Conservation (phyloP, 2,888 invertebrate species). For the Habroteleia sp. region DNA sequence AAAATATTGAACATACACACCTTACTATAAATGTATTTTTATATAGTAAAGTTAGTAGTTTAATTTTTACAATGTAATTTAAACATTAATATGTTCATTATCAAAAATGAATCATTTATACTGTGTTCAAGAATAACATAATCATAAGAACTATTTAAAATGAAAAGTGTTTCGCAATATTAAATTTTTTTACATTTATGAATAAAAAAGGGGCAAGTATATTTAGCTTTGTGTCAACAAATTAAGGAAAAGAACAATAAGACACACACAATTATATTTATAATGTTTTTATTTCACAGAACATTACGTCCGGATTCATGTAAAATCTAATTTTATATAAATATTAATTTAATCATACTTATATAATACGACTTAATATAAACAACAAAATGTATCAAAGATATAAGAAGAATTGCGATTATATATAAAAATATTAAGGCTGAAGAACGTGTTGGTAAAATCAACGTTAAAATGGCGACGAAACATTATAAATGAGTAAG, state of each 20-base stretch:
- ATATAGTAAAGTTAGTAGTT: too few relatives aligned
- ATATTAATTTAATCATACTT: slow-evolving; percentile 13
- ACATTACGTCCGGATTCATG: slow-evolving; percentile 39
- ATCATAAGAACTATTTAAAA: background rate
- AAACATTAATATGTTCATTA: background rate
- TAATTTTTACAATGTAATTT: background rate
- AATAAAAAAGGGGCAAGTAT: slow-evolving; percentile 1
- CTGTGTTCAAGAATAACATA: slow-evolving; percentile 5
- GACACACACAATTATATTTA: slow-evolving; percentile 15
- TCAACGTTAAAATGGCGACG: slow-evolving; percentile 6
- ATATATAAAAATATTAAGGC: slow-evolving; percentile 43
- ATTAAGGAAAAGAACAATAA: slow-evolving; percentile 31
- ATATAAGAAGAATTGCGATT: slow-evolving; percentile 40
- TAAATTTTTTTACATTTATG: too few relatives aligned
- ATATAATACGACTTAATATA: slow-evolving; percentile 19
- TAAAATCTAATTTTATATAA: slow-evolving; percentile 43
- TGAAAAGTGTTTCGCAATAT: slow-evolving; percentile 3
- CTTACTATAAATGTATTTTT: too few relatives aligned
- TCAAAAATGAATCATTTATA: background rate
- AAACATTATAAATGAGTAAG: slow-evolving; percentile 31
- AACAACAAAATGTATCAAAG: slow-evolving; percentile 39
- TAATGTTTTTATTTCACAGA: slow-evolving; percentile 39
- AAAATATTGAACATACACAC: too few relatives aligned
- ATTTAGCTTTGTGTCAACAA: slow-evolving; percentile 11
- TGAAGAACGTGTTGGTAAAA: slow-evolving; percentile 45